Base-by-base conservation (phyloP, 2,888 invertebrate species). In the Ichneumon xanthorius region DNA sequence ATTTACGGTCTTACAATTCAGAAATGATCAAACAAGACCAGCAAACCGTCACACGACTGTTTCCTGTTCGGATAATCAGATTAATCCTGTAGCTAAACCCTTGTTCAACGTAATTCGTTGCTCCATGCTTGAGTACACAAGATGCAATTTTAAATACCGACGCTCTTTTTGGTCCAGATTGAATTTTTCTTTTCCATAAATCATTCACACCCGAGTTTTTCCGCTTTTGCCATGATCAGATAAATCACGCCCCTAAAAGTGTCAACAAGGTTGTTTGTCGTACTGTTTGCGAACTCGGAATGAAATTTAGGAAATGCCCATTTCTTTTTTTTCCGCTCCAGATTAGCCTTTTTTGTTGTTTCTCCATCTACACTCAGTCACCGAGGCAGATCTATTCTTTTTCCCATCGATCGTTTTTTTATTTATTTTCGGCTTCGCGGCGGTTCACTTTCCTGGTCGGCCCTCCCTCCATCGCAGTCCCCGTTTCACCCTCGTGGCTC, bases 331-430 rank as follows among this genome's bases (percentile, higher is more conserved):
- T 48, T 5, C 16, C 22, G 4, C 14, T 61, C 22, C 61, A 73
- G 45, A 40, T 73, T 11, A 4, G 16, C 73, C 58, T 71, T 7
- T 50, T 22, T 22, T 37, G 4, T 2, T 30, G 48, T 63, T 37
- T 37, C 40, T 0, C 26, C n/a, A 70, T 50, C 30, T 30, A 4
- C 45, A 48, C 33, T 58, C 65, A 65, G 30, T 70, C 30, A 19
- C 14, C 14, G 84, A 58, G 65, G 58, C 55, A 37, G 58, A 76
- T 76, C 58, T 48, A 50, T 76, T 76, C 58, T 48, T 65, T 84
- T 72, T 53, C 26, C 53, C 4, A 67, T 76, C 6, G 48, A 80
- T 40, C 40, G 14, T 50, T 75, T 75, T 75, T 53, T 80, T 71
- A 22, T 22, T 80, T 58, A 71, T 80, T 53, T 63, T 40, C 26